Evolutionary conservation across 2,888 invertebrate species (phyloP), one percentile per base, ranked within the genome.

Genomic region (Agrochola macilenta): DNA sequence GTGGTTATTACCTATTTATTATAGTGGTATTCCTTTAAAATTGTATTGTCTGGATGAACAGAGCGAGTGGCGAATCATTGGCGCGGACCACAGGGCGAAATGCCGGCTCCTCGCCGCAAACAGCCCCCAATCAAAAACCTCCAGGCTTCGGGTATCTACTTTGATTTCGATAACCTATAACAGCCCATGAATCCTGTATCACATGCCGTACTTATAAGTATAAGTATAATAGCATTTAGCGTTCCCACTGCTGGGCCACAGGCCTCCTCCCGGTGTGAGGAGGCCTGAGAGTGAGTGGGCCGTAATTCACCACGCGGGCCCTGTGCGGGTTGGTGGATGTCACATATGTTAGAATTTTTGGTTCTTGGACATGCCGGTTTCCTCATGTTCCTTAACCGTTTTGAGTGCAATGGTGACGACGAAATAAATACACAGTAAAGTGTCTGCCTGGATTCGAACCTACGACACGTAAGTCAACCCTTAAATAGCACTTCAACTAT

Each of bases 61-160:
- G 78, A 75, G 46, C 76, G 72, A 26, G 12, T 58, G 14, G n/a
- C 58, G 11, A 74, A 78, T 2, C 63, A 60, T 1, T 80, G 78
- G 80, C 76, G 43, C 23, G 74, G 64, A 7, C 69, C 63, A 52
- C 69, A 61, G 20, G 69, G 72, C 0, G 81, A 81, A 54, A 52
- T 69, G 65, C 63, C 74, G 12, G 61, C 69, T 11, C 52, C 52
- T 35, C 81, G 72, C 5, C 83, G 74, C 35, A 81, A 60, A 20
- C 46, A 43, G 8, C 14, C 58, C 3, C 0, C 58, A n/a, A 70
- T 23, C 35, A 82, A 58, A 60, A 60, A 8, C n/a, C 26, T 65
- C 1, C 75, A 74, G 0, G 64, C 60, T 23, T 30, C 73, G 14
- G 78, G 85, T 85, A 81, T 8, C 23, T 23, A 52, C n/a, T 49